Evolutionary conservation across 2,113 vertebrate genomes (phyloP).

Genomic region (Urocolius indicus): DNA sequence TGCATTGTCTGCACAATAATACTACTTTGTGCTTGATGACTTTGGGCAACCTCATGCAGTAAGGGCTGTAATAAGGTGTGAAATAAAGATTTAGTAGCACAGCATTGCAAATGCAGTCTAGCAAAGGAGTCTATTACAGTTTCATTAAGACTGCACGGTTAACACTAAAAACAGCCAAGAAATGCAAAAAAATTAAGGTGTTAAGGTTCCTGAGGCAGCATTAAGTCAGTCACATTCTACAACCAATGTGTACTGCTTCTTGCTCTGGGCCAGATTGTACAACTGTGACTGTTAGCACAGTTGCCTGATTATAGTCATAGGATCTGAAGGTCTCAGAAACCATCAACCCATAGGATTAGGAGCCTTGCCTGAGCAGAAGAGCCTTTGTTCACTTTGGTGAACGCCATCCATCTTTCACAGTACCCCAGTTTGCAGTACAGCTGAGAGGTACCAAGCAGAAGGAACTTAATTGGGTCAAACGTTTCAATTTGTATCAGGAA

Average conservation of each 20-base stretch:
- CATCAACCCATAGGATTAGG: background rate
- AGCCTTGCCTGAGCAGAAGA: background rate
- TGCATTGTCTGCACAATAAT: background rate
- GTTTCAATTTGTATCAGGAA: slow-evolving; percentile 45
- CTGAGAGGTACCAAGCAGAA: background rate
- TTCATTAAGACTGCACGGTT: slow-evolving; percentile 26
- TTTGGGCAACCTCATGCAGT: background rate
- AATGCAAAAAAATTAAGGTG: background rate
- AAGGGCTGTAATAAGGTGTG: slow-evolving; percentile 53
- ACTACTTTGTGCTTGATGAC: background rate
- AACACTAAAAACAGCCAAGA: slow-evolving; percentile 31
- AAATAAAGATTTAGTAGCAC: slow-evolving; percentile 61
- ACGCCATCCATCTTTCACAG: slow-evolving; percentile 2
- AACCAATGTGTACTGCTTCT: background rate
- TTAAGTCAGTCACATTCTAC: background rate
- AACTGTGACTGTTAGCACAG: background rate
- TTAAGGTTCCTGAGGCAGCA: background rate
- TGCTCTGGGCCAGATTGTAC: background rate
- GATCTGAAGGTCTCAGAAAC: background rate
- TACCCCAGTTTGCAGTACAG: background rate
- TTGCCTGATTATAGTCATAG: background rate
- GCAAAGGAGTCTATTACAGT: slow-evolving; percentile 57
- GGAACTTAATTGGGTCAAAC: slow-evolving; percentile 9
- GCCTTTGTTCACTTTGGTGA: background rate
- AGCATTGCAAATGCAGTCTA: slow-evolving; percentile 31